These are phyloP conservation scores for Rhizoglyphus robini DNA, from an alignment of 1,140 invertebrate genomes.

Conservation along the genomic window DNA sequence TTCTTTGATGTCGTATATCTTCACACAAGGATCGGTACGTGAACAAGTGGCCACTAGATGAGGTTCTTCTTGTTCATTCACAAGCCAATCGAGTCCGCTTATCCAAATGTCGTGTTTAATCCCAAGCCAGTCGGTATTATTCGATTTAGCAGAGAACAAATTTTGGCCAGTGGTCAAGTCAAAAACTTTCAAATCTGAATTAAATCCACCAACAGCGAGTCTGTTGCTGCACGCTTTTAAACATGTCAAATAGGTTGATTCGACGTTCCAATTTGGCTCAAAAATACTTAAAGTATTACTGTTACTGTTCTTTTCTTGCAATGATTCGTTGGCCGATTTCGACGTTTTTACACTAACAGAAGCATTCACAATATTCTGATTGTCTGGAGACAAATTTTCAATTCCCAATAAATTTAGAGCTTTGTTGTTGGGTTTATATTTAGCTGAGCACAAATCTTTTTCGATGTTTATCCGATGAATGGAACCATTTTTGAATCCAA, in stretches of 20 bases:
- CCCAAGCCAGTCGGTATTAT: constrained; percentile 21
- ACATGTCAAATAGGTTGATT: constrained; percentile 15
- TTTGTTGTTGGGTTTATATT: constrained; percentile 17
- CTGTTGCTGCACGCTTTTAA: constrained; percentile 19
- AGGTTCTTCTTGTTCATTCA: not conserved
- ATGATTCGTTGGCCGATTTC: not conserved
- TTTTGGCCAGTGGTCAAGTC: constrained; percentile 21
- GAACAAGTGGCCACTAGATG: constrained; percentile 22
- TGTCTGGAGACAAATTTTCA: not conserved
- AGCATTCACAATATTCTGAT: not conserved
- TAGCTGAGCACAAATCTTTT: constrained; percentile 6
- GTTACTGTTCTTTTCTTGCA: not conserved
- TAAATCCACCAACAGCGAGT: constrained; percentile 21
- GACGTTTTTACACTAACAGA: not conserved
- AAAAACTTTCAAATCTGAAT: constrained; percentile 23
- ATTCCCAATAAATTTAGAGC: constrained; percentile 21
- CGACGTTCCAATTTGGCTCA: constrained; percentile 19
- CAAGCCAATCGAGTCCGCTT: constrained; percentile 22
- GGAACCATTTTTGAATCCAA: constrained; percentile 20
- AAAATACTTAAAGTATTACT: constrained; percentile 2
- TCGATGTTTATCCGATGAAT: constrained; percentile 20
- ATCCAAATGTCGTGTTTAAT: constrained; percentile 12
- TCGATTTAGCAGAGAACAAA: constrained; percentile 22
- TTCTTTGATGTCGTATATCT: constrained; percentile 21
- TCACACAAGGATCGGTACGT: constrained; percentile 17